A percentile compares a stretch with the other conserved stretches of the same genome.
These are phyloP conservation scores for Phragmatobia fuliginosa DNA, from an alignment of 2,888 invertebrate species.

Conservation along the genomic window DNA sequence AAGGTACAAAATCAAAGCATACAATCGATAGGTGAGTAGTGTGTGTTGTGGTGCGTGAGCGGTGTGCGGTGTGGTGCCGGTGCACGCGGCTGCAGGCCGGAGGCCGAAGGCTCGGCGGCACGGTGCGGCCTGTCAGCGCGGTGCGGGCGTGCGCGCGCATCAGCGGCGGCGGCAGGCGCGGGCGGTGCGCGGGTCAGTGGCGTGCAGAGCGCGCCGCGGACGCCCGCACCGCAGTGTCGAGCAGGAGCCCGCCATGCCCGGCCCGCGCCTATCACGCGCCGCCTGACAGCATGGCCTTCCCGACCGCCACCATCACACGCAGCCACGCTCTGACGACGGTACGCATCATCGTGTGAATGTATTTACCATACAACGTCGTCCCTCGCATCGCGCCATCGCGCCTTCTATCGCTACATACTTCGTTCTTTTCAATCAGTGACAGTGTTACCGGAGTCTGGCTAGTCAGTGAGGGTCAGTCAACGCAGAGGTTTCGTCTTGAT, in stretches of 20 bases:
- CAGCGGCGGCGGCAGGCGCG: slow-evolving; percentile 68
- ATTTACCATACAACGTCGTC: slow-evolving; percentile 41
- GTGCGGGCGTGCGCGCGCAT: slow-evolving; percentile 75
- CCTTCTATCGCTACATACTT: slow-evolving; percentile 45
- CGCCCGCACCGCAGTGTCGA: slow-evolving; percentile 86
- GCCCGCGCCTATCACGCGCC: slow-evolving; percentile 85
- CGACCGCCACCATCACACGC: slow-evolving; percentile 86
- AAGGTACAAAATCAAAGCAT: slow-evolving; percentile 60
- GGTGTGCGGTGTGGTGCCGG: slow-evolving; percentile 60
- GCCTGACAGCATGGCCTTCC: slow-evolving; percentile 86
- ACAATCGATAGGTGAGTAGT: slow-evolving; percentile 60
- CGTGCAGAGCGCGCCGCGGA: slow-evolving; percentile 86
- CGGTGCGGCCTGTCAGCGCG: slow-evolving; percentile 64
- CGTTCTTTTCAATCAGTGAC: slow-evolving; percentile 70
- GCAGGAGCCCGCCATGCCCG: slow-evolving; percentile 86
- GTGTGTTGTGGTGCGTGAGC: slow-evolving; percentile 67
- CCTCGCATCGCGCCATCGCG: slow-evolving; percentile 46
- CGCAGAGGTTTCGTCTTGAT: slow-evolving; percentile 78
- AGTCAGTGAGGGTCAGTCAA: slow-evolving; percentile 71
- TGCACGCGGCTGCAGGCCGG: slow-evolving; percentile 72
- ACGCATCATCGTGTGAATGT: slow-evolving; percentile 65
- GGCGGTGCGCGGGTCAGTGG: slow-evolving; percentile 83
- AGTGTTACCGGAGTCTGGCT: slow-evolving; percentile 68
- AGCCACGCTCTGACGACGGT: slow-evolving; percentile 87
- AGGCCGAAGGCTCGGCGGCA: slow-evolving; percentile 60